Conservation (phyloP, 35 echinoderm and acorn worm species). For the Eucidaris tribuloides region DNA sequence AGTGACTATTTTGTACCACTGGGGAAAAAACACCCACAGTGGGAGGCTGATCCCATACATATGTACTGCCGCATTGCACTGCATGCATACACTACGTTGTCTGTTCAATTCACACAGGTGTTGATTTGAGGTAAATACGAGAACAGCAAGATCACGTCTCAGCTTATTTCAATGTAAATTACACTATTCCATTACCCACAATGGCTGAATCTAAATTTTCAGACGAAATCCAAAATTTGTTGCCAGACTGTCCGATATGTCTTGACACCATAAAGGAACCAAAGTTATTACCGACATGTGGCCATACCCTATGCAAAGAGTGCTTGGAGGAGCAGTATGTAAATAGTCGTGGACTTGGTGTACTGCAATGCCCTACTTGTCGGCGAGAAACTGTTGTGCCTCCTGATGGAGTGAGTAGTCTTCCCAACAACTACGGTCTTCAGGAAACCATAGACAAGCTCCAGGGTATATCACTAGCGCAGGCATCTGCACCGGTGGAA, state of each 20-base stretch:
- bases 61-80: no score
- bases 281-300: neutral
- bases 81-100: no score
- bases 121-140: no score
- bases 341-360: neutral
- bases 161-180: no score
- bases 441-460: neutral
- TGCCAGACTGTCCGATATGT: conserved; percentile 6
- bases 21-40: no score
- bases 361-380: neutral
- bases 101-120: no score
- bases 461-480: neutral
- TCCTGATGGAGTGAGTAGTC: neutral
- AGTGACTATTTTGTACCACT: no score
- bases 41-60: no score
- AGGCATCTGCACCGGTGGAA: neutral
- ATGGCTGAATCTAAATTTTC: no score
- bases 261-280: neutral
- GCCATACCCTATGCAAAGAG: neutral
- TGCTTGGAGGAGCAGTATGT: neutral
- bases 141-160: no score
- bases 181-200: no score
- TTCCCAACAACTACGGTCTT: neutral
- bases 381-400: neutral
- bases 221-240: no score